Conservation (phyloP, 2,113 vertebrate species). For the Hippotragus niger region DNA sequence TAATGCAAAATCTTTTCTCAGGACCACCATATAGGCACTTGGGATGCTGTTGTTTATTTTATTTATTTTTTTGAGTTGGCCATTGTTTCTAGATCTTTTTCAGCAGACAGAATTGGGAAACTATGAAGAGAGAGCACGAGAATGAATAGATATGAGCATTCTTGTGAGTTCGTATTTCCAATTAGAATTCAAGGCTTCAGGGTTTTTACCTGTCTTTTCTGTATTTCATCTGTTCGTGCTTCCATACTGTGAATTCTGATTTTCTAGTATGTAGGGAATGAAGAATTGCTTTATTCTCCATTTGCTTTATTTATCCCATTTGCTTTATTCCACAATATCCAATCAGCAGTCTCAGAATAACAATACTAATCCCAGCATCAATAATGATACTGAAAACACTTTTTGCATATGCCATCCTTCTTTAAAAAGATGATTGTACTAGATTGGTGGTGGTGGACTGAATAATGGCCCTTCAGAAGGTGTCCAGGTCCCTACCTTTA, state of each 20-base stretch:
- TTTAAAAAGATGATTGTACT: background rate
- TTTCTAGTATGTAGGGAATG: background rate
- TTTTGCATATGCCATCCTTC: background rate
- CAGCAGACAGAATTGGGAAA: background rate
- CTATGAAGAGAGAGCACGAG: background rate
- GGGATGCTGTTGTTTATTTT: background rate
- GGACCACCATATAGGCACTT: background rate
- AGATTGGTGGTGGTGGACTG: background rate
- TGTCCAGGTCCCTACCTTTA: background rate
- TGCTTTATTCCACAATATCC: background rate
- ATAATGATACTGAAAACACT: background rate
- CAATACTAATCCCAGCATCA: background rate
- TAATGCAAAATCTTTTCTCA: background rate
- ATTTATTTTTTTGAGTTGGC: background rate
- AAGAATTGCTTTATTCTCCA: background rate
- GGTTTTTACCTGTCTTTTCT: background rate
- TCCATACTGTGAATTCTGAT: background rate
- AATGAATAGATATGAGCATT: background rate
- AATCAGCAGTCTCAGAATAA: background rate
- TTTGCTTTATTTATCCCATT: background rate
- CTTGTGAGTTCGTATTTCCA: background rate
- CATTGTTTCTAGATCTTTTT: background rate
- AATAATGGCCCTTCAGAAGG: background rate
- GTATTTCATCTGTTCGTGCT: background rate
- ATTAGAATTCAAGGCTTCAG: background rate